Evolutionary conservation across 2,888 invertebrate species (phyloP).

Genomic region (Elegia similella): DNA sequence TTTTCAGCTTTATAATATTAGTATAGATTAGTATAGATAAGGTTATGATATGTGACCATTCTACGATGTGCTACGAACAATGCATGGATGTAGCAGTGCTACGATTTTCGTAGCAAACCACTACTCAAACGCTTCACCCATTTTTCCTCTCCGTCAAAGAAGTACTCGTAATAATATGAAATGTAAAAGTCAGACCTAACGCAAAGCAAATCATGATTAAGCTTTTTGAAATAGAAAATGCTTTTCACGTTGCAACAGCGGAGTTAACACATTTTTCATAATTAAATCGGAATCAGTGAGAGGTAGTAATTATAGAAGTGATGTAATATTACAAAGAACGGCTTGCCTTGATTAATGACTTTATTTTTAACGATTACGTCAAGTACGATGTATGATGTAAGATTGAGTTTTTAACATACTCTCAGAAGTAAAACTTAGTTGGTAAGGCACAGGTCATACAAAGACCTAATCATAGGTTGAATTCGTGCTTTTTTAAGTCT

Average conservation of each 20-base stretch:
- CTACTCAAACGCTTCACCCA: background rate
- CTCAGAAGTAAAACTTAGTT: too few species aligned
- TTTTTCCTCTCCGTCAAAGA: too few species aligned
- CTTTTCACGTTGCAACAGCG: background rate
- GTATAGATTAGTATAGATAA: too few species aligned
- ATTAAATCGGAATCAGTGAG: constrained; percentile 43
- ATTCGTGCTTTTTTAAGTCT: too few species aligned
- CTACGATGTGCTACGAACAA: background rate
- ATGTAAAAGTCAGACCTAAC: too few species aligned
- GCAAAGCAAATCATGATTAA: background rate
- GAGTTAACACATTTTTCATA: constrained; percentile 42
- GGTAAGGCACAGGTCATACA: too few species aligned
- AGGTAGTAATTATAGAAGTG: constrained; percentile 39
- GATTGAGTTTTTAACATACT: background rate
- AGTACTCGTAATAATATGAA: too few species aligned
- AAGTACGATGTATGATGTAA: constrained; percentile 15
- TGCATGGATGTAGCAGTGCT: background rate
- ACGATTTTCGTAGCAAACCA: background rate
- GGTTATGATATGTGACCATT: too few species aligned
- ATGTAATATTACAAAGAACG: constrained; percentile 47
- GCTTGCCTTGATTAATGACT: constrained; percentile 52
- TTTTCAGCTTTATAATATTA: too few species aligned
- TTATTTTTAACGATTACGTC: constrained; percentile 36
- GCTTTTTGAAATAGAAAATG: background rate
- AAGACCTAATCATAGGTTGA: too few species aligned